phyloP scores from a whole-genome alignment of 2,888 invertebrate genomes.

The Troides oblongomaculatus region DNA sequence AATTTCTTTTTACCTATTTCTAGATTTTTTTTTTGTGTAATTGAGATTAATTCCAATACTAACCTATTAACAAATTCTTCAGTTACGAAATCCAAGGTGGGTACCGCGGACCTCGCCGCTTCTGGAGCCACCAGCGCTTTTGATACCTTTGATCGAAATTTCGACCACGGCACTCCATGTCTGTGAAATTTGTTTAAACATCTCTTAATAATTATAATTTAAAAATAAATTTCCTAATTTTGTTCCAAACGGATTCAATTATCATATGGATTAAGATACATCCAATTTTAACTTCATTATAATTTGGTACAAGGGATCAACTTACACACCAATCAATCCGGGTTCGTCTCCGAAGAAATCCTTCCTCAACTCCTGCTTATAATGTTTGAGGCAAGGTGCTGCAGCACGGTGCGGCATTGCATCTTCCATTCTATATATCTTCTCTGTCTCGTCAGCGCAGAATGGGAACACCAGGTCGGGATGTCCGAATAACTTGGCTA shows the following conservation, averaged over 20 bases:
- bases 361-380: conserved; percentile 83
- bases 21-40: no score
- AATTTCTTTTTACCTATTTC: no score
- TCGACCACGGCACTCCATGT: conserved; percentile 93
- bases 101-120: conserved; percentile 87
- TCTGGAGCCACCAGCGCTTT: conserved; percentile 90
- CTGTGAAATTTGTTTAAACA: conserved; percentile 64
- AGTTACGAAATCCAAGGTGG: conserved; percentile 86
- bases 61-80: conserved; percentile 87
- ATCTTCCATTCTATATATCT: conserved; percentile 85
- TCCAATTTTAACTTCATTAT: no score
- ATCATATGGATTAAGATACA: no score
- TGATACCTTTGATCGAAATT: conserved; percentile 90
- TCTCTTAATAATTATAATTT: no score
- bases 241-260: no score
- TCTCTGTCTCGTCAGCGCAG: conserved; percentile 86
- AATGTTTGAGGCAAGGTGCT: conserved; percentile 86
- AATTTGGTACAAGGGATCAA: conserved; percentile 35
- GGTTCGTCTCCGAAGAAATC: conserved; percentile 86
- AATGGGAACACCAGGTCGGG: conserved; percentile 87
- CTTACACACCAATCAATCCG: conserved; percentile 88
- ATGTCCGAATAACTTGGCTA: conserved; percentile 86
- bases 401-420: conserved; percentile 85
- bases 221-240: no score
- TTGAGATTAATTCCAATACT: conserved; percentile 21